Evolutionary conservation across 2,888 invertebrate genomes (phyloP).

Genomic region (Limenitis camilla): DNA sequence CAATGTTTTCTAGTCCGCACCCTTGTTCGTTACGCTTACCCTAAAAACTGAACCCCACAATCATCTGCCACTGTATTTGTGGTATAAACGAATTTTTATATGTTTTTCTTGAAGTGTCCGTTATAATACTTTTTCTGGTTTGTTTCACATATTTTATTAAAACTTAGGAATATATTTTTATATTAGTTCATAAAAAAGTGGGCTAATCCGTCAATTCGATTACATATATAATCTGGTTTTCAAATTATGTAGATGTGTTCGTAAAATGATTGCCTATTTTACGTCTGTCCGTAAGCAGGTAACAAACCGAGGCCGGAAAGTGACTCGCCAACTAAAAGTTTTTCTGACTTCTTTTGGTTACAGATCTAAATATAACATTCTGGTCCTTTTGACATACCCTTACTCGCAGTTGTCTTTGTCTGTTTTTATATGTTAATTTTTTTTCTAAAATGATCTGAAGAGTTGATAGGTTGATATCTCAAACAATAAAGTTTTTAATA

Average conservation of each 20-base stretch:
- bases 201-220: too few relatives aligned
- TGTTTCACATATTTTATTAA: too few relatives aligned
- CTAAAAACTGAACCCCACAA: conserved; percentile 39
- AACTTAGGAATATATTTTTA: conserved; percentile 7
- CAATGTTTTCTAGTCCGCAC: conserved; percentile 61
- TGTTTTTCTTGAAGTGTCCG: too few relatives aligned
- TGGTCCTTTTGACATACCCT: conserved; percentile 28
- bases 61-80: conserved; percentile 19
- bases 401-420: not conserved
- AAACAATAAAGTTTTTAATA: not conserved
- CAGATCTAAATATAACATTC: conserved; percentile 32
- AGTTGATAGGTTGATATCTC: not conserved
- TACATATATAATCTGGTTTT: too few relatives aligned
- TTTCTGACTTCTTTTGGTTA: conserved; percentile 45
- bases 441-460: too few relatives aligned
- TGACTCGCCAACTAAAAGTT: conserved; percentile 43
- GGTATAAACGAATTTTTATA: conserved; percentile 13
- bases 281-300: conserved; percentile 44
- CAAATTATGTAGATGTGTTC: too few relatives aligned
- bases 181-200: too few relatives aligned
- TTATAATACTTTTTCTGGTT: too few relatives aligned
- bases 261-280: too few relatives aligned
- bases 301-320: conserved; percentile 58
- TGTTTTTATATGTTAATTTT: not conserved
- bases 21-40: conserved; percentile 58